Evolutionary conservation across 2,888 invertebrate genomes (phyloP), one percentile per base, ranked within the genome.

Genomic region (Cantharis rufa): DNA sequence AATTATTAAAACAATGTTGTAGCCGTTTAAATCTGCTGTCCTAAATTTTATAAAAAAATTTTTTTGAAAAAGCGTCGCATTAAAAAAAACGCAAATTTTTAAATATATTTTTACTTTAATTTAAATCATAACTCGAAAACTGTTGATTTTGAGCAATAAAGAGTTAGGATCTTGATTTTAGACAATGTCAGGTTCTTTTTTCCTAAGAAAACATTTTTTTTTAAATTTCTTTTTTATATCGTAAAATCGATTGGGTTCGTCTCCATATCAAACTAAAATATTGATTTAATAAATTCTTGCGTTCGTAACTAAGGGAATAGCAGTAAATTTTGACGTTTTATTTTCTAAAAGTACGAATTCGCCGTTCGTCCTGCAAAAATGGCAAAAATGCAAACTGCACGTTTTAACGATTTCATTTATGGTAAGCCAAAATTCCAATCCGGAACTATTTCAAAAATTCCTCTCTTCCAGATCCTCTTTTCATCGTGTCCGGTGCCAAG

Each of bases 401-500:
- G 82, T 18, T 77, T 80, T 2, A 81, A 80, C 15, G 83, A 83
- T 75, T 78, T 75, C 62, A 73, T 81, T 28, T 82, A 82, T 69
- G 83, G 83, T 82, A 77, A 77, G 21, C 21, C 24, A 62, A 11
- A 48, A n/a, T 48, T 32, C 16, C 48, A 28, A 73, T 16, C 21
- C 15, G 3, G 2, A 69, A 9, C 62, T 15, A 5, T 9, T 18
- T 13, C 11, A 10, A 63, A 15, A 21, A 15, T 27, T 64, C 71
- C 27, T 71, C 62, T 75, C 64, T 85, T 83, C 11, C 82, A 92
- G 92, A 92, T 86, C 90, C 91, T 0, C 85, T 90, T 1, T 92
- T 89, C 83, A 89, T 90, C 21, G 91, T 92, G 1, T 91, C 91
- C 0, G 90, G 91, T 0, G 90, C 90, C 0, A 88, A 89, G 0